phyloP scores from a whole-genome alignment of 2,888 invertebrate species.

The Phasia obesa region DNA sequence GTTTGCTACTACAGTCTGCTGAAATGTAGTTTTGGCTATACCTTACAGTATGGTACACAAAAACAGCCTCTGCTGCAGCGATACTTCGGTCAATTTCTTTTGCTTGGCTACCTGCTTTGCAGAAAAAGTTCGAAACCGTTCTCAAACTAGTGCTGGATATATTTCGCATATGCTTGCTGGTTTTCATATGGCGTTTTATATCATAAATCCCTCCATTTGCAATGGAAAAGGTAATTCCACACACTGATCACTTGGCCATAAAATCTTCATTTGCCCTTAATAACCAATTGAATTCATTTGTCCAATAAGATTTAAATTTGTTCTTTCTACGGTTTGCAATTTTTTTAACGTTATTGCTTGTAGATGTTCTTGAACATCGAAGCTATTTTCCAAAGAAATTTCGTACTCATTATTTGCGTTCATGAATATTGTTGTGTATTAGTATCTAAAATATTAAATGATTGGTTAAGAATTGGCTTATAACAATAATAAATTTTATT shows the following conservation, averaged over 20 bases:
- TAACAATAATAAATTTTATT: conserved; percentile 5
- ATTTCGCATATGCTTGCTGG: conserved; percentile 8
- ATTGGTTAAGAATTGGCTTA: conserved; percentile 2
- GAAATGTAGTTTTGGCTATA: too few species aligned
- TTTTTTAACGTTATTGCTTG: too few species aligned
- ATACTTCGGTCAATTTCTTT: too few species aligned
- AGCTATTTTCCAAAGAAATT: conserved; percentile 8
- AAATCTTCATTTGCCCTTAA: not conserved
- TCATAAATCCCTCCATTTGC: too few species aligned
- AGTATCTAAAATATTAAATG: not conserved
- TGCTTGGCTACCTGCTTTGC: too few species aligned
- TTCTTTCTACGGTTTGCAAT: too few species aligned
- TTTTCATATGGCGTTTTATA: not conserved
- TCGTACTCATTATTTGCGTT: not conserved
- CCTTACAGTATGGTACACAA: too few species aligned
- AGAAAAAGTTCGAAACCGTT: too few species aligned
- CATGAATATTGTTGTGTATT: not conserved
- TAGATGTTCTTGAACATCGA: not conserved
- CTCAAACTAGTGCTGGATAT: not conserved
- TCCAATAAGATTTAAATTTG: not conserved
- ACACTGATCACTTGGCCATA: not conserved
- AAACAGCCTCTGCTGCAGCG: too few species aligned
- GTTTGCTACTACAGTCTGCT: too few species aligned
- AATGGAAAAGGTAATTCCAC: not conserved
- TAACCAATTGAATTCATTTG: not conserved